Conservation (phyloP, 1,140 invertebrate species). For the Temnothorax longispinosus region DNA sequence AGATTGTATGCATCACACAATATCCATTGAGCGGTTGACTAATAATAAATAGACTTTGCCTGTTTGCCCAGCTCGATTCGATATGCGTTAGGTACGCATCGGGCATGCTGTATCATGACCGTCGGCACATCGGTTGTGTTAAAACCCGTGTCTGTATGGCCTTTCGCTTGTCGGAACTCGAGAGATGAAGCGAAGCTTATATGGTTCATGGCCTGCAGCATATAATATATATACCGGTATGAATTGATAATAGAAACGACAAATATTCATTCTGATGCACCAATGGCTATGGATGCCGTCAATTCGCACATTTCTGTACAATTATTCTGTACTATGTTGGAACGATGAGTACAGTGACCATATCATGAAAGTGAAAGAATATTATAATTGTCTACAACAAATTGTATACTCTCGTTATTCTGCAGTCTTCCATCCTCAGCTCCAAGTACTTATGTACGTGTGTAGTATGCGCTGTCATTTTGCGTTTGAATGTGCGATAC, state of each 20-base stretch:
- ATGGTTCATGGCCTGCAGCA: constrained; percentile 85
- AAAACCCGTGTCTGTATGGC: constrained; percentile 79
- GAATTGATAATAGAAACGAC: constrained; percentile 73
- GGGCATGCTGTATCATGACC: constrained; percentile 67
- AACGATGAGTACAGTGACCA: constrained; percentile 85
- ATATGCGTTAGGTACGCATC: constrained; percentile 57
- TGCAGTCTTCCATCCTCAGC: constrained; percentile 78
- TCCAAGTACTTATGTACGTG: constrained; percentile 58
- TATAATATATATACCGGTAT: constrained; percentile 81
- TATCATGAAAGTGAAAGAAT: constrained; percentile 83
- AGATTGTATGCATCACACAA: constrained; percentile 64
- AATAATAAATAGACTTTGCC: constrained; percentile 44
- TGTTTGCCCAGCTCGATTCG: constrained; percentile 51
- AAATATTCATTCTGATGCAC: constrained; percentile 80
- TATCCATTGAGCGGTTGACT: constrained; percentile 67
- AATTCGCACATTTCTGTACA: constrained; percentile 46
- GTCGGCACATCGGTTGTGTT: constrained; percentile 73
- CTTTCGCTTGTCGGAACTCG: constrained; percentile 82
- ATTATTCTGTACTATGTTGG: constrained; percentile 65
- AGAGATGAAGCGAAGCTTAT: constrained; percentile 83
- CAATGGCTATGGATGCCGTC: constrained; percentile 83
- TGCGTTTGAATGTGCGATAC: constrained; percentile 67
- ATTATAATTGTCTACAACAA: constrained; percentile 19
- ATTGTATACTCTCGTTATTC: constrained; percentile 83
- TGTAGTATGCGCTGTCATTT: constrained; percentile 35